Conservation (phyloP, 2,797 vertebrate genomes). For the Bryconaethiops microstoma region DNA sequence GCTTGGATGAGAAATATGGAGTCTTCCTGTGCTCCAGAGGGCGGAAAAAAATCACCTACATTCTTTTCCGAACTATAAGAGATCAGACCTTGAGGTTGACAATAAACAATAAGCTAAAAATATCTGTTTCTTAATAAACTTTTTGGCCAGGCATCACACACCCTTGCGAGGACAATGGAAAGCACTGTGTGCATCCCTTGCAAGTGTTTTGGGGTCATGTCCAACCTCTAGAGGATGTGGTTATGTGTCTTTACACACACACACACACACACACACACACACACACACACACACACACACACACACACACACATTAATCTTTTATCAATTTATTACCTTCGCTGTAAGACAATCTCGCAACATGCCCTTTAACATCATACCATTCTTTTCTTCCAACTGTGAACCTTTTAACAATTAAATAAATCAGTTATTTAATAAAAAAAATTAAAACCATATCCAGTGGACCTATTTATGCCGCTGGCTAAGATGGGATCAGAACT, state of each 20-base stretch:
- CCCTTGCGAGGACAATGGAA: slow-evolving; percentile 64
- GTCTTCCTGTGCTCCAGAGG: slow-evolving; percentile 62
- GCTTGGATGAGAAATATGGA: slow-evolving; percentile 22
- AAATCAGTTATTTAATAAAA: no score
- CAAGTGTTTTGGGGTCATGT: slow-evolving; percentile 34
- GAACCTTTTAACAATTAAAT: no score
- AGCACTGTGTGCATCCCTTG: slow-evolving; percentile 39
- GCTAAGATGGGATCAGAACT: neutral
- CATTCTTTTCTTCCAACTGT: no score
- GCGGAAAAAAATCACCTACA: slow-evolving; percentile 37
- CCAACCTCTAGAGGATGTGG: slow-evolving; percentile 32
- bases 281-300: neutral
- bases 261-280: slow-evolving; percentile 8
- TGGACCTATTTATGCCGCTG: neutral
- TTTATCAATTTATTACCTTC: no score
- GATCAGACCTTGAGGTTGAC: slow-evolving; percentile 62
- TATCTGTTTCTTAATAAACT: slow-evolving; percentile 67
- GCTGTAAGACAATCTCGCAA: no score
- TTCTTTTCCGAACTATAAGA: slow-evolving; percentile 59
- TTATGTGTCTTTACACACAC: neutral
- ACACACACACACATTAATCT: neutral
- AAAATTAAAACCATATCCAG: neutral
- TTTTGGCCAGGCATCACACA: slow-evolving; percentile 56
- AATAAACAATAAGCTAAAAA: slow-evolving; percentile 82
- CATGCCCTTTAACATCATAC: no score